These are phyloP conservation scores for Archilochus colubris DNA, from an alignment of 2,113 vertebrate genomes.

Conservation along the genomic window DNA sequence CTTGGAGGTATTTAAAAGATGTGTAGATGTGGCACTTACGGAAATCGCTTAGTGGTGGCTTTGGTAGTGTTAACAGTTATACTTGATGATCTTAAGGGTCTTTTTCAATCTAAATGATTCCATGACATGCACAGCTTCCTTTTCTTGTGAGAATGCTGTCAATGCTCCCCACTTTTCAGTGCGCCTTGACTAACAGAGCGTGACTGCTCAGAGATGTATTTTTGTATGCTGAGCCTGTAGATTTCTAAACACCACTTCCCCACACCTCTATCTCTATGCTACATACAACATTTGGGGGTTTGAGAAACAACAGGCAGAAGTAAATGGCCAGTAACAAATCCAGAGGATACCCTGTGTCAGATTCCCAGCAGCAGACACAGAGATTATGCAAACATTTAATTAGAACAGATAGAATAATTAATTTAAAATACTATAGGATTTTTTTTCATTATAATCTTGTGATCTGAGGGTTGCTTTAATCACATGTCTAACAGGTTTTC, in stretches of 20 bases:
- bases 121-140: neutral
- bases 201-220: neutral
- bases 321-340: neutral
- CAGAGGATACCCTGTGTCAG: neutral
- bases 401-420: neutral
- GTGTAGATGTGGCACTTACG: fast-evolving
- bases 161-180: neutral
- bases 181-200: neutral
- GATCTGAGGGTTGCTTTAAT: neutral
- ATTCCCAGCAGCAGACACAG: neutral
- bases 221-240: neutral
- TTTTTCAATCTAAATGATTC: neutral
- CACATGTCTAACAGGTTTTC: neutral
- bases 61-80: fast-evolving
- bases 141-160: neutral
- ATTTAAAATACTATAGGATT: neutral
- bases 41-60: neutral
- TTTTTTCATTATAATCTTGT: neutral
- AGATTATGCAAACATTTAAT: neutral
- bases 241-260: neutral
- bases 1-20: neutral
- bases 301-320: neutral
- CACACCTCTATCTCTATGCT: neutral
- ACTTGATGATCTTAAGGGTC: neutral
- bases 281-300: neutral